phyloP scores from a whole-genome alignment of 2,888 invertebrate species.

The Drosophila prostipennis region DNA sequence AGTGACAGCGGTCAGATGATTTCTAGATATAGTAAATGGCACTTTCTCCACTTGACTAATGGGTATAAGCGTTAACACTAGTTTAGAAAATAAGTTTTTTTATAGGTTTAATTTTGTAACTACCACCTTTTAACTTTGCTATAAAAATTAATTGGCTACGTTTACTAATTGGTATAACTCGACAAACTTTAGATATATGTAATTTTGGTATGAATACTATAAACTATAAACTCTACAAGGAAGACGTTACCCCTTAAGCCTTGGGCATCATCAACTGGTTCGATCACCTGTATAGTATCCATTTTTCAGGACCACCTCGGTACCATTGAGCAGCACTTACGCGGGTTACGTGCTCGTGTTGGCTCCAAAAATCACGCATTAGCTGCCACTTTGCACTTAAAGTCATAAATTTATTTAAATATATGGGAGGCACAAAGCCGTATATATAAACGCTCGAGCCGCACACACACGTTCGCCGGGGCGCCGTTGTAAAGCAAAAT shows the following conservation, averaged over 20 bases:
- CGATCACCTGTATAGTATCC: neutral
- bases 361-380: conserved; percentile 73
- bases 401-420: conserved; percentile 78
- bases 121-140: no score
- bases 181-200: no score
- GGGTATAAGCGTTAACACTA: no score
- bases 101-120: no score
- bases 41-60: no score
- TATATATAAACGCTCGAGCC: conserved; percentile 44
- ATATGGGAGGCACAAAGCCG: conserved; percentile 42
- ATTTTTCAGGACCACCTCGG: neutral
- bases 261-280: neutral
- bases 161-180: no score
- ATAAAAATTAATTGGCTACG: no score
- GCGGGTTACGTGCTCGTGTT: conserved; percentile 37
- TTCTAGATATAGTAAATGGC: no score
- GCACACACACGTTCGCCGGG: conserved; percentile 48
- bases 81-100: no score
- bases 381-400: conserved; percentile 77
- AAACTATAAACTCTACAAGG: no score
- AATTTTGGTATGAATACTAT: no score
- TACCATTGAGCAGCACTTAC: conserved; percentile 12
- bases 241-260: no score
- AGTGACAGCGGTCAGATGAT: neutral
- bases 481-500: conserved; percentile 64